phyloP scores from a whole-genome alignment of 1,140 invertebrate genomes.

The Gryllus bimaculatus region DNA sequence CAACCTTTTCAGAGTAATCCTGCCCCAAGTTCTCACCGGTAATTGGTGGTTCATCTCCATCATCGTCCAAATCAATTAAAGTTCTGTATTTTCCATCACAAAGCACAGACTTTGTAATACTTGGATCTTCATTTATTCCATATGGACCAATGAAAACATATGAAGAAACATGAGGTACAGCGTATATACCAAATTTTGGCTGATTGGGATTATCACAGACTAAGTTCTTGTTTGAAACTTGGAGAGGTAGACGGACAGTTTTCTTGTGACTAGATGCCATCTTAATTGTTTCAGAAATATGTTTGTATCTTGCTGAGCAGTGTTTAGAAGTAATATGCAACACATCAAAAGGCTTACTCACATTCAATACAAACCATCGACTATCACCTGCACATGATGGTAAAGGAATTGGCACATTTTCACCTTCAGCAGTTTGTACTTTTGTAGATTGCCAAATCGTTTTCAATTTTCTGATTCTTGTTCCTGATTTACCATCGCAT shows the following conservation, averaged over 20 bases:
- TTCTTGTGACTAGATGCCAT: conserved; percentile 6
- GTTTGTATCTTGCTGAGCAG: conserved; percentile 5
- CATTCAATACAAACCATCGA: conserved; percentile 6
- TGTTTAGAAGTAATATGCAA: neutral
- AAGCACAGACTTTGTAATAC: neutral
- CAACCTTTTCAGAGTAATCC: neutral
- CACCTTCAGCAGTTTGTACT: neutral
- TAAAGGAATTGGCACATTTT: neutral
- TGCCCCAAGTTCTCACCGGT: neutral
- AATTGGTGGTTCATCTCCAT: neutral
- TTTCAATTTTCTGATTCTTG: neutral
- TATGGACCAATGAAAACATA: neutral
- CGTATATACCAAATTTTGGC: neutral
- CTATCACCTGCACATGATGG: neutral
- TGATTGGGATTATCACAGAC: neutral
- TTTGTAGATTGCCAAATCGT: neutral
- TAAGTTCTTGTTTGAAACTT: neutral
- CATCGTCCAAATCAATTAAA: neutral
- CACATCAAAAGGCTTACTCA: conserved; percentile 4
- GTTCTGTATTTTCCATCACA: neutral
- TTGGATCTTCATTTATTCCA: neutral
- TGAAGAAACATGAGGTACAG: neutral
- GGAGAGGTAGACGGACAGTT: conserved; percentile 12
- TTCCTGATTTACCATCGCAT: neutral
- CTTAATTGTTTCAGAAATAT: neutral